Evolutionary conservation across 1,140 invertebrate species (phyloP), one percentile per base, ranked within the genome.

Genomic region (Marisa cornuarietis): DNA sequence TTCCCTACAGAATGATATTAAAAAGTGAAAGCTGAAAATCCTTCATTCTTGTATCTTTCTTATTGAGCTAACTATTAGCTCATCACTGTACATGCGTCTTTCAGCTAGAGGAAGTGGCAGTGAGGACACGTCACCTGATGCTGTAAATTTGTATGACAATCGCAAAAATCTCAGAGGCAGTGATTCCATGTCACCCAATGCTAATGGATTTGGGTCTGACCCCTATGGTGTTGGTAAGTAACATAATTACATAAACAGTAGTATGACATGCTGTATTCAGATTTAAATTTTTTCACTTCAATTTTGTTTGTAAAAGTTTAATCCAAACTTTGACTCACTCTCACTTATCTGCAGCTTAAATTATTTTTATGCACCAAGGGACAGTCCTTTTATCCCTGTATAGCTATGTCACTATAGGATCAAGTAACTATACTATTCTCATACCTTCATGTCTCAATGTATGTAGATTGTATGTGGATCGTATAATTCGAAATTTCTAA

Each of bases 151-250:
- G 13, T 86, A 86, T 78, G 85, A 86, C 76, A 77, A 77, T 77
- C 76, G 76, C 65, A 77, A 65, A 26, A 42, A 42, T 22, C 7
- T 69, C 11, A 22, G 65, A n/a, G 76, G 18, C 49, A 77, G 52
- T 68, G 76, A 77, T 51, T 14, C 76, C 22, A 69, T 26, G 11
- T 11, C 42, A 68, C 18, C 31, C 13, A 58, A 1, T 18, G 16
- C 54, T 58, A 68, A 77, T 54, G 75, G 75, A 31, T 42, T 76
- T 18, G 31, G 61, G 16, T 26, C 75, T 76, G 85, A 87, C 80
- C 80, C 85, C 49, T 87, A 86, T 85, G 83, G 86, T 66, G 81
- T 87, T 81, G 77, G 85, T 85, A 78, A 66, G 83, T 81, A 74
- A 52, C n/a, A 51, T 18, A 13, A 7, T 75, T 68, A n/a, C 13